Percentiles rank a stretch among this genome's conserved stretches.
These are phyloP conservation scores for Pseudolaguvia tuberculata DNA, from an alignment of 2,113 vertebrate species.

Conservation along the genomic window DNA sequence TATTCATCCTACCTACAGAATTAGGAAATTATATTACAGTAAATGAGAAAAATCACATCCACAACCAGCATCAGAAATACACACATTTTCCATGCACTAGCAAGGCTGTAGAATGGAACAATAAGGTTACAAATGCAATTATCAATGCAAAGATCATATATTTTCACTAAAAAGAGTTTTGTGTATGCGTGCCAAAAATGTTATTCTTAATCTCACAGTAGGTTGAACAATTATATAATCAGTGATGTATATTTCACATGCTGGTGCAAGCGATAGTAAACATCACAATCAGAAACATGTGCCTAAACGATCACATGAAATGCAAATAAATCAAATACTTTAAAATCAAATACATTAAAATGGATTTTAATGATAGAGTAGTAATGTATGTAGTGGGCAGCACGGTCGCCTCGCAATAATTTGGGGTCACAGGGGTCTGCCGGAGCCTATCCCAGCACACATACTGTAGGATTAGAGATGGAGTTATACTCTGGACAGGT, in stretches of 20 bases:
- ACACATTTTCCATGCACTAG: neutral
- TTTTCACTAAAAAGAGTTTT: neutral
- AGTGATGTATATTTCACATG: neutral
- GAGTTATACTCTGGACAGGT: too few relatives aligned
- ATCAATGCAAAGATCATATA: neutral
- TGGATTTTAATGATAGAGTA: too few relatives aligned
- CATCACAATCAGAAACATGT: too few relatives aligned
- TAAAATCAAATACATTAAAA: neutral
- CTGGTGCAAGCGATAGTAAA: neutral
- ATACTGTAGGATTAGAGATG: too few relatives aligned
- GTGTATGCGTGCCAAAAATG: neutral
- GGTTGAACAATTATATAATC: constrained; percentile 5
- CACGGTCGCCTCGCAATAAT: too few relatives aligned
- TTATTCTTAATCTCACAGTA: neutral
- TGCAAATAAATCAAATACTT: neutral
- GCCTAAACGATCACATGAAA: neutral
- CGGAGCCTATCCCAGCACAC: too few relatives aligned
- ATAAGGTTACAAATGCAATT: neutral
- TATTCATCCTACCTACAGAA: neutral
- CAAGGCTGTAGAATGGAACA: neutral
- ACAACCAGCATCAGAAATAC: neutral
- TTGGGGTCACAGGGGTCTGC: too few relatives aligned
- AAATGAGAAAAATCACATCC: too few relatives aligned
- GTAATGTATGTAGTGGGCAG: too few relatives aligned
- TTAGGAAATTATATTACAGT: too few relatives aligned